Evolutionary conservation across 1,140 invertebrate species (phyloP), one percentile per base, ranked within the genome.

Genomic region (Drosophila nebulosa): DNA sequence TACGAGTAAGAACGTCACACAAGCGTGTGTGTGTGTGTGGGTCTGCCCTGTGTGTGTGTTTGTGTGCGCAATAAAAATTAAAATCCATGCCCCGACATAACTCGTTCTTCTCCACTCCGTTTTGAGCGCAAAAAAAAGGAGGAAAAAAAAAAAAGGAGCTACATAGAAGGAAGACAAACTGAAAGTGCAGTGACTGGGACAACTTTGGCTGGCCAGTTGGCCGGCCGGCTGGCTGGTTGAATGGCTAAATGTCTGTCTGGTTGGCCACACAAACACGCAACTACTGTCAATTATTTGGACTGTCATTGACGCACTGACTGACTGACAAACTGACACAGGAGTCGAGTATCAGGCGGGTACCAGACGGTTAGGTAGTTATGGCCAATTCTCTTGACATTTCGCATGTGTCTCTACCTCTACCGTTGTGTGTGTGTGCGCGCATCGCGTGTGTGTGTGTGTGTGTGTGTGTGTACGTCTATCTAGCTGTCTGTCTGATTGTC

Each of bases 211-310:
- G 80, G 72, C 64, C 69, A 79, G 74, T 65, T 75, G 65, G 68
- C 78, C 52, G 69, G 68, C 65, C 68, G 69, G 36, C 67, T 76
- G 58, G 42, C 67, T 75, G 58, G 32, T 61, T 64, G 63, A 60
- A 64, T 69, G 68, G 62, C 81, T 32, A 32, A 32, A 32, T 32
- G 30, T 32, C 30, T 78, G 81, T 78, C 74, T 86, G 81, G 89
- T 88, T 88, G 84, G 83, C 84, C 83, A 70, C 84, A 88, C 83
- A 89, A 88, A 89, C 85, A 89, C 85, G 85, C 85, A 89, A 89
- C 85, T 89, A 89, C 85, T 89, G 85, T 90, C 85, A 90, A 85
- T 89, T 89, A 89, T 89, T 84, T 80, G 77, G 52, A 89, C 85
- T 85, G 85, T 80, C 85, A 84, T 80, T 88, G 83, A 86, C 78